Percentiles rank a stretch among this genome's conserved stretches.
Evolutionary conservation across 1,140 invertebrate genomes (phyloP).

Genomic region (Drepana arcuata): DNA sequence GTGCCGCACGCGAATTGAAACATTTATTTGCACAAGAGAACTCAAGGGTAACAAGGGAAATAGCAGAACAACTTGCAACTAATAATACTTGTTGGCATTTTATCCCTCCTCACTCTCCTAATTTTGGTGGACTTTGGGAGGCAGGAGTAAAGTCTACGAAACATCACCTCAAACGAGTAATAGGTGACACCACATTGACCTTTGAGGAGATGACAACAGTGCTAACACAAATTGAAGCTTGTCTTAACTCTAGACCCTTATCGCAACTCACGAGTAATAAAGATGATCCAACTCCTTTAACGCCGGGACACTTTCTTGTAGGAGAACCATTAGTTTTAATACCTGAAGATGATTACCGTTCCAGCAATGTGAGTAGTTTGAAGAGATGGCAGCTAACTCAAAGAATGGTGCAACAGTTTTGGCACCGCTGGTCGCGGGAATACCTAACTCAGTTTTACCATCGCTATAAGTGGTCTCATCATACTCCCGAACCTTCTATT

Average conservation of each 20-base stretch:
- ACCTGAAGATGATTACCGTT: slow-evolving; percentile 1
- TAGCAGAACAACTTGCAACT: slow-evolving; percentile 1
- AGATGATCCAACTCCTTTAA: background rate
- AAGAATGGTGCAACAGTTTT: no score
- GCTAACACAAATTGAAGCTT: slow-evolving; percentile 6
- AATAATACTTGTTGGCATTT: slow-evolving; percentile 6
- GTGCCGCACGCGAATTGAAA: slow-evolving; percentile 3
- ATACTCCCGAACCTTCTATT: no score
- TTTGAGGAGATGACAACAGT: slow-evolving; percentile 7
- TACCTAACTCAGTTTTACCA: no score
- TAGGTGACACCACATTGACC: slow-evolving; percentile 4
- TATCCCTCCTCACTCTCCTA: slow-evolving; percentile 3
- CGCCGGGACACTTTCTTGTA: slow-evolving; percentile 6
- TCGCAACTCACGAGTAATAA: background rate
- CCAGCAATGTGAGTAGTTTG: background rate
- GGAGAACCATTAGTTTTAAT: slow-evolving; percentile 1
- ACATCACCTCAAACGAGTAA: slow-evolving; percentile 2
- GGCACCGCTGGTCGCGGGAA: no score
- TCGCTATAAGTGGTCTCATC: no score
- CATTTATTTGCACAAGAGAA: background rate
- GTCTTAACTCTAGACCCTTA: slow-evolving; percentile 5
- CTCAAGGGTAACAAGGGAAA: background rate
- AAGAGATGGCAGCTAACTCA: no score
- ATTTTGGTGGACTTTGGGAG: slow-evolving; percentile 8
- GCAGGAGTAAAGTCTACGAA: slow-evolving; percentile 5